Percentiles rank a stretch among this genome's conserved stretches.
phyloP scores from a whole-genome alignment of 2,888 invertebrate genomes.

The Uloborus plumipes region DNA sequence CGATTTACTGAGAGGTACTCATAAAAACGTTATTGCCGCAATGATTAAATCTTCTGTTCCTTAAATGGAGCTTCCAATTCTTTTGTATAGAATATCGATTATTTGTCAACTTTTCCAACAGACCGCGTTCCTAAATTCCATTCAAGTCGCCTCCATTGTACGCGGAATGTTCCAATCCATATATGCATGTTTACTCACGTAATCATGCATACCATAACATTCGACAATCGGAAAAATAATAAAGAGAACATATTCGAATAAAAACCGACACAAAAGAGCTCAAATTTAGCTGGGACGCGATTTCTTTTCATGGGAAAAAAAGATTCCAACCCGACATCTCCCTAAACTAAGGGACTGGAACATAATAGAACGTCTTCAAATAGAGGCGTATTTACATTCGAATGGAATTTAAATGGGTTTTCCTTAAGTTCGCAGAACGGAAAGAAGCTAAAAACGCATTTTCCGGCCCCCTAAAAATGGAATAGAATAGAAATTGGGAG shows the following conservation, averaged over 20 bases:
- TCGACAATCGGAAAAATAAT: slow-evolving; percentile 11
- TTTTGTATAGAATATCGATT: too few relatives aligned
- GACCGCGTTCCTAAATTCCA: slow-evolving; percentile 24
- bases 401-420: slow-evolving; percentile 65
- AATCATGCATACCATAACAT: slow-evolving; percentile 38
- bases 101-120: neutral
- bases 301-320: slow-evolving; percentile 37
- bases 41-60: too few relatives aligned
- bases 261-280: slow-evolving; percentile 60
- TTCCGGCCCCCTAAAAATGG: slow-evolving; percentile 48
- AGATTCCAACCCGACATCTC: slow-evolving; percentile 27
- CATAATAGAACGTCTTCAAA: slow-evolving; percentile 62
- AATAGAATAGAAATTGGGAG: slow-evolving; percentile 64
- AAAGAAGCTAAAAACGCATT: slow-evolving; percentile 63
- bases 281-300: slow-evolving; percentile 60
- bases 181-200: slow-evolving; percentile 39
- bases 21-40: too few relatives aligned
- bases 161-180: slow-evolving; percentile 3
- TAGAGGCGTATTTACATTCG: slow-evolving; percentile 60
- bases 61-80: too few relatives aligned
- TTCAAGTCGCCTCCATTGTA: slow-evolving; percentile 20
- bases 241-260: slow-evolving; percentile 43
- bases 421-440: slow-evolving; percentile 56
- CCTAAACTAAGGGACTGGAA: slow-evolving; percentile 47
- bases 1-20: too few relatives aligned